phyloP scores from a whole-genome alignment of 2,888 invertebrate species.

The Nomada hirtipes region DNA sequence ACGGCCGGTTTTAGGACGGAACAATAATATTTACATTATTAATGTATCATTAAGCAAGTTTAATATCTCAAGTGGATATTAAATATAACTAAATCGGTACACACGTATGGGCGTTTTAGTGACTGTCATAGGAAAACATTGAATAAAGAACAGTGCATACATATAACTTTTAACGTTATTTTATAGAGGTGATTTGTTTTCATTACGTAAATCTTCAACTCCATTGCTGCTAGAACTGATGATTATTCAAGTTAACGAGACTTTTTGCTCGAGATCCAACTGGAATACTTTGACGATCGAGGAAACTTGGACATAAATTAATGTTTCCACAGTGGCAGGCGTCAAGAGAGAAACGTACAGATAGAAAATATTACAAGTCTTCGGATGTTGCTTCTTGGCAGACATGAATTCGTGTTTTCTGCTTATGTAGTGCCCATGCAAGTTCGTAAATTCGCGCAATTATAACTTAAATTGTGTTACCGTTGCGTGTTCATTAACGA shows the following conservation, averaged over 20 bases:
- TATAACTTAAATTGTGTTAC: constrained; percentile 5
- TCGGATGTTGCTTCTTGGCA: not conserved
- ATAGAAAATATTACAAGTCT: not conserved
- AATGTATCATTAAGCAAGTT: too few species aligned
- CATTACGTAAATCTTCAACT: not conserved
- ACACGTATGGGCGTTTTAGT: too few species aligned
- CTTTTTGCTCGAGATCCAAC: not conserved
- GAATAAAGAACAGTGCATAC: too few species aligned
- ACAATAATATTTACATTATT: too few species aligned
- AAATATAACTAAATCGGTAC: too few species aligned
- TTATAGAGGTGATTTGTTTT: too few species aligned
- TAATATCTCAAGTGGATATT: too few species aligned
- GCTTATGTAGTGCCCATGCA: not conserved
- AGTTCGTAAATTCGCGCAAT: constrained; percentile 7
- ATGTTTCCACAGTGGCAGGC: not conserved
- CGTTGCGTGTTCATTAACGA: not conserved
- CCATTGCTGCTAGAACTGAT: not conserved
- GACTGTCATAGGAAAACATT: too few species aligned
- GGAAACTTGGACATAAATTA: not conserved
- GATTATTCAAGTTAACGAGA: constrained; percentile 5
- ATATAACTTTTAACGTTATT: not conserved
- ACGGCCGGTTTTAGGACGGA: too few species aligned
- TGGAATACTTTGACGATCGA: not conserved
- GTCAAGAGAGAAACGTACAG: constrained; percentile 2
- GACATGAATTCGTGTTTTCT: constrained; percentile 6